A percentile compares a stretch with the other conserved stretches of the same genome.
Evolutionary conservation across 2,113 vertebrate species (phyloP).

Genomic region (Odontesthes bonariensis): DNA sequence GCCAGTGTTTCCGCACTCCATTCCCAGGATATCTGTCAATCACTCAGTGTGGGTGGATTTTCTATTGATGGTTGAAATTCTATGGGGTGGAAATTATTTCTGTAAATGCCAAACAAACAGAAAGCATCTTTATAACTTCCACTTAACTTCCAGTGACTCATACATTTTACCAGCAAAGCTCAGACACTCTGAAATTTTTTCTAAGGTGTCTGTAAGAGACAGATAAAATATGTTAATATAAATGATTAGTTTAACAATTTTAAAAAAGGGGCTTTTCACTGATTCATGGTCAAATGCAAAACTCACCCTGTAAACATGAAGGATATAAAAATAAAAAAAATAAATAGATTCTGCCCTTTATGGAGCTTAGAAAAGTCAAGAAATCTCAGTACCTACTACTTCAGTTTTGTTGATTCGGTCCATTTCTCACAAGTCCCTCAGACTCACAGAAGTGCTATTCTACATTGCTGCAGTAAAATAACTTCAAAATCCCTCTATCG

Average conservation of each 20-base stretch:
- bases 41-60: constrained; percentile 1
- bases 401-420: background rate
- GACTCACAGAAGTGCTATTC: constrained; percentile 3
- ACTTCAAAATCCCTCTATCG: constrained; percentile 20
- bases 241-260: no score
- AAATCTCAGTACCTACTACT: background rate
- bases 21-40: constrained; percentile 25
- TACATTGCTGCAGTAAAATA: constrained; percentile 6
- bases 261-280: background rate
- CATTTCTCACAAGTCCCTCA: background rate
- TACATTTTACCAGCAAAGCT: background rate
- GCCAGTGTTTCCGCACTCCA: constrained; percentile 5
- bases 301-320: background rate
- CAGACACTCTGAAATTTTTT: background rate
- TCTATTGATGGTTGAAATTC: constrained; percentile 26
- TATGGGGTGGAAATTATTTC: background rate
- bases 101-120: background rate
- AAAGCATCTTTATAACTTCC: background rate
- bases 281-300: background rate
- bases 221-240: background rate
- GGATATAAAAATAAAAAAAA: background rate
- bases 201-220: background rate
- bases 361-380: background rate
- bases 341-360: background rate
- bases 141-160: background rate